phyloP scores from a whole-genome alignment of 2,797 vertebrate species.

The Fundulus diaphanus region DNA sequence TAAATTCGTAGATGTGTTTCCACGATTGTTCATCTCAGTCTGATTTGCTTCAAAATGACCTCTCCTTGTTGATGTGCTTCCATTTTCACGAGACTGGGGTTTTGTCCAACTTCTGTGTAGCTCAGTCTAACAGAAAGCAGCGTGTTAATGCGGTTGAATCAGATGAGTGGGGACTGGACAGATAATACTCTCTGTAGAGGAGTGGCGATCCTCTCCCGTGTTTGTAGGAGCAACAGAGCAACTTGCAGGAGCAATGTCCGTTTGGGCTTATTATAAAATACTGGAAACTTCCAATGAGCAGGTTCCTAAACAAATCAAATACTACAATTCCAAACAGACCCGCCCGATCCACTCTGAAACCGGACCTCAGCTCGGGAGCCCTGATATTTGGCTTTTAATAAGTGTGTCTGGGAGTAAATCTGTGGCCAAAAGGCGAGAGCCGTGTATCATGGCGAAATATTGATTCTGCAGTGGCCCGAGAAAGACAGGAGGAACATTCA shows the following conservation, averaged over 20 bases:
- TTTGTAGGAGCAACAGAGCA: conserved; percentile 14
- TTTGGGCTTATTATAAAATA: conserved; percentile 28
- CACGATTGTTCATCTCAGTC: neutral
- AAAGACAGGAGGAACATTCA: conserved; percentile 56
- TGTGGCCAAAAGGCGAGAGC: conserved; percentile 38
- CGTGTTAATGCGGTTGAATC: conserved; percentile 35
- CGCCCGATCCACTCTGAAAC: conserved; percentile 33
- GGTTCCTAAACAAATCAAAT: conserved; percentile 70
- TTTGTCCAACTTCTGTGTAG: neutral
- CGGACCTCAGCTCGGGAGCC: conserved; percentile 10
- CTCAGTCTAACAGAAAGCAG: conserved; percentile 22
- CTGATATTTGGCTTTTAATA: conserved; percentile 61
- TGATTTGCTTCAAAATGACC: conserved; percentile 35
- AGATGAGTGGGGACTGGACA: conserved; percentile 55
- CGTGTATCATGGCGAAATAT: conserved; percentile 64
- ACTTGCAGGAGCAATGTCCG: neutral
- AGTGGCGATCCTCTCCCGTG: conserved; percentile 22
- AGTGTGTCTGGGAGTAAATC: conserved; percentile 33
- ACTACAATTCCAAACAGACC: conserved; percentile 60
- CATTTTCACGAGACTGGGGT: neutral
- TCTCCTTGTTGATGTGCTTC: conserved; percentile 12
- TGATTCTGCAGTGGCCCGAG: conserved; percentile 63
- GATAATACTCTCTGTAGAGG: conserved; percentile 19
- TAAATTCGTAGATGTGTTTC: neutral
- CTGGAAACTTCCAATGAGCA: conserved; percentile 20